Conservation (phyloP, 2,888 invertebrate species). For the Hemithea aestivaria region DNA sequence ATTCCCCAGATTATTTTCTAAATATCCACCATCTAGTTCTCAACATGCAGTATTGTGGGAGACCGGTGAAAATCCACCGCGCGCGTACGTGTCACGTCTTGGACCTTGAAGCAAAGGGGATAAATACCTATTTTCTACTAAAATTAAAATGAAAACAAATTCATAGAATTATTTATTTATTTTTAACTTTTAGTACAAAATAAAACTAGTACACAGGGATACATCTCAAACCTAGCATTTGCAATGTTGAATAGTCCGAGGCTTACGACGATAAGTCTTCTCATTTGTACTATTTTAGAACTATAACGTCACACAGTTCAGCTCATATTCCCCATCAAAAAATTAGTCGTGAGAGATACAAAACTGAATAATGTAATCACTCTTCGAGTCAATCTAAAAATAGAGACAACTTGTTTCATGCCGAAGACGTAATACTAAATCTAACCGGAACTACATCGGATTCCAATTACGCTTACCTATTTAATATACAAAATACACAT, state of each 20-base stretch:
- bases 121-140: too few species aligned
- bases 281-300: conserved; percentile 81
- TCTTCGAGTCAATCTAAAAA: conserved; percentile 63
- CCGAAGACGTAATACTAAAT: conserved; percentile 58
- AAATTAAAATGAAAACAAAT: conserved; percentile 19
- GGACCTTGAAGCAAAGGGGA: too few species aligned
- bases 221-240: conserved; percentile 80
- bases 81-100: too few species aligned
- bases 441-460: conserved; percentile 58
- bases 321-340: conserved; percentile 71
- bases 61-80: too few species aligned
- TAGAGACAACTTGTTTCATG: conserved; percentile 42
- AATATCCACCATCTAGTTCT: too few species aligned
- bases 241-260: conserved; percentile 79
- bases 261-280: conserved; percentile 80
- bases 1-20: too few species aligned
- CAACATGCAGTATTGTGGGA: too few species aligned
- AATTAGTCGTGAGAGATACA: conserved; percentile 50
- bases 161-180: conserved; percentile 73
- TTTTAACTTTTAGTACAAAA: conserved; percentile 80
- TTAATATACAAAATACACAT: conserved; percentile 64
- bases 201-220: conserved; percentile 81
- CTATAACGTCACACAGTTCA: conserved; percentile 76
- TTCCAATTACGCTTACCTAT: conserved; percentile 60
- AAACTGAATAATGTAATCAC: conserved; percentile 78